Conservation (phyloP, 2,113 vertebrate genomes). For the Carassius gibelio region DNA sequence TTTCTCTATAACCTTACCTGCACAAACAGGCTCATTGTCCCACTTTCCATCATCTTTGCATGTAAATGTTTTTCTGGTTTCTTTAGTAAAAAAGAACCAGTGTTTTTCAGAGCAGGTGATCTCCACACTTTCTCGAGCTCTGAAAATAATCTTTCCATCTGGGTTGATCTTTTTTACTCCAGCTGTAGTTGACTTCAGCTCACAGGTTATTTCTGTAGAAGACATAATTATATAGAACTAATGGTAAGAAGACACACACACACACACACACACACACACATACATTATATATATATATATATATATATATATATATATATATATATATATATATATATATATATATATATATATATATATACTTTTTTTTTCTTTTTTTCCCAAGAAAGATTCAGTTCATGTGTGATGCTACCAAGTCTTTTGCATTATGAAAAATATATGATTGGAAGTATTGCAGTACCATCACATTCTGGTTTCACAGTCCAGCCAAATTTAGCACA, state of each 20-base stretch:
- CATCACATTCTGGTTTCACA: slow-evolving; percentile 65
- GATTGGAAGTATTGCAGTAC: slow-evolving; percentile 50
- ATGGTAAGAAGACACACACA: too few species aligned
- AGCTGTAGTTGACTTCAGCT: fast-evolving
- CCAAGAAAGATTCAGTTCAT: too few species aligned
- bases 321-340: too few species aligned
- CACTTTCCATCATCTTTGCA: not conserved
- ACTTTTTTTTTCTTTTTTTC: too few species aligned
- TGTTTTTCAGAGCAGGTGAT: slow-evolving; percentile 38
- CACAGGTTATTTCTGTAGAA: slow-evolving; percentile 56
- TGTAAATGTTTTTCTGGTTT: not conserved
- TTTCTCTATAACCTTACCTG: not conserved
- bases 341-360: too few species aligned
- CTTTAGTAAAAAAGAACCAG: not conserved
- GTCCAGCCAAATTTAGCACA: slow-evolving; percentile 63
- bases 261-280: too few species aligned
- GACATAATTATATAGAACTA: too few species aligned
- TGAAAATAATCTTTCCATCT: slow-evolving; percentile 36
- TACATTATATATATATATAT: too few species aligned
- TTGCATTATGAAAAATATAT: not conserved
- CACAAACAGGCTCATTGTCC: not conserved
- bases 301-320: too few species aligned
- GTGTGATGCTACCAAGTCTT: not conserved
- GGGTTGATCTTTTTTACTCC: slow-evolving; percentile 51
- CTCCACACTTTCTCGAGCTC: not conserved